phyloP scores from a whole-genome alignment of 1,140 invertebrate genomes.

The Coboldia fuscipes region DNA sequence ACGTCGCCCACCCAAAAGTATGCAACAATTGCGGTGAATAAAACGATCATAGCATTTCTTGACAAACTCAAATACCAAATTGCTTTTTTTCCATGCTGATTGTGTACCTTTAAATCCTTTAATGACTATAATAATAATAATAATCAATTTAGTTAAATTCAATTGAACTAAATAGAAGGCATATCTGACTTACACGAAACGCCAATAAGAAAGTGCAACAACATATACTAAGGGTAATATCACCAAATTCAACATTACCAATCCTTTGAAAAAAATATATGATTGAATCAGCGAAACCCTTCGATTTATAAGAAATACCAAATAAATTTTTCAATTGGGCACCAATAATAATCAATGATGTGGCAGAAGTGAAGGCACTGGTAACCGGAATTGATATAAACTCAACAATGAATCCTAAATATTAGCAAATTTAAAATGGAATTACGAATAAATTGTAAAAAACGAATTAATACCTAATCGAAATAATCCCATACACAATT shows the following conservation, averaged over 20 bases:
- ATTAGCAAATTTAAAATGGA: constrained; percentile 16
- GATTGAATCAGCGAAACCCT: constrained; percentile 47
- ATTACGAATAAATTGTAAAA: constrained; percentile 2
- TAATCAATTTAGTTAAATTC: no score
- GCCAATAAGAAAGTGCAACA: constrained; percentile 46
- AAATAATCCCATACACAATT: constrained; percentile 58
- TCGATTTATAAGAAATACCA: constrained; percentile 50
- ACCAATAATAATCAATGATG: constrained; percentile 74
- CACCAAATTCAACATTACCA: constrained; percentile 34
- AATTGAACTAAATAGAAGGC: no score
- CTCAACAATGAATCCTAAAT: constrained; percentile 71
- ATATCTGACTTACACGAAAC: constrained; percentile 46
- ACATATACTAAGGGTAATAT: constrained; percentile 40
- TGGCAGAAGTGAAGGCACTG: constrained; percentile 82
- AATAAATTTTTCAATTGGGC: constrained; percentile 71
- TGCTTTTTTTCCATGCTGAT: constrained; percentile 24
- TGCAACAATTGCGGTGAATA: constrained; percentile 42
- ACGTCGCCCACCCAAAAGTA: constrained; percentile 22
- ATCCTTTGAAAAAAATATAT: constrained; percentile 36
- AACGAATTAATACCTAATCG: constrained; percentile 31
- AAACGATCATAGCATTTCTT: constrained; percentile 57
- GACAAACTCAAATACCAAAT: constrained; percentile 57
- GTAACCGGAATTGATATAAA: constrained; percentile 89
- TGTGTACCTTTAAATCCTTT: no score
- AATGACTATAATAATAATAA: no score